Evolutionary conservation across 2,797 vertebrate species (phyloP).

Genomic region (Sarcophilus harrisii): DNA sequence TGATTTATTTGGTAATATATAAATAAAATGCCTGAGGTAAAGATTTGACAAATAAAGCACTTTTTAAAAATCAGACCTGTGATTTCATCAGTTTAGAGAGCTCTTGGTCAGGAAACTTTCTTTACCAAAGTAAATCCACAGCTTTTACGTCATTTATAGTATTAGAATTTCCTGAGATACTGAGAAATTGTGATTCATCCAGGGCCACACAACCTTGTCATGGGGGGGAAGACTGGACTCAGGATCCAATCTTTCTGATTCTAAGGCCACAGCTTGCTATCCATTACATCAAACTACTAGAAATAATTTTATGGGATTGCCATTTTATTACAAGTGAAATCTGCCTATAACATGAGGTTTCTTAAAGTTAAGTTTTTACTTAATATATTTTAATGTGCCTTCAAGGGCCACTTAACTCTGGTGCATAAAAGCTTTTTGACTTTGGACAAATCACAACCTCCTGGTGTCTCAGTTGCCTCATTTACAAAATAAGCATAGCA

Average conservation of each 20-base stretch:
- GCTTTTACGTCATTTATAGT: neutral
- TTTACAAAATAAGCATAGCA: neutral
- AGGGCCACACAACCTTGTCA: neutral
- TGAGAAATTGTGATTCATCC: neutral
- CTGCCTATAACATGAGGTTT: neutral
- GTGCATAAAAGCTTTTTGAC: neutral
- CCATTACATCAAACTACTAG: neutral
- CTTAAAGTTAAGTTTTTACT: neutral
- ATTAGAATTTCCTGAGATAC: neutral
- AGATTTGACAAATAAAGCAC: neutral
- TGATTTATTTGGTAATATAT: constrained; percentile 30
- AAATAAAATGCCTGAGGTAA: neutral
- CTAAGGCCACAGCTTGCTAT: neutral
- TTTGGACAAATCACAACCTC: neutral
- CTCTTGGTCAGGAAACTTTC: neutral
- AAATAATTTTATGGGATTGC: neutral
- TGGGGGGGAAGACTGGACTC: neutral
- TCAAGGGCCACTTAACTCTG: neutral
- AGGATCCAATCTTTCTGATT: neutral
- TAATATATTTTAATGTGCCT: neutral
- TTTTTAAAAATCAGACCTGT: neutral
- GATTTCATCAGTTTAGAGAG: neutral
- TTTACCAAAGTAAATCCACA: neutral
- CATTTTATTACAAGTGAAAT: neutral
- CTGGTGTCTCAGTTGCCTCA: neutral